phyloP scores from a whole-genome alignment of 2,113 vertebrate genomes.

The Ictalurus furcatus region DNA sequence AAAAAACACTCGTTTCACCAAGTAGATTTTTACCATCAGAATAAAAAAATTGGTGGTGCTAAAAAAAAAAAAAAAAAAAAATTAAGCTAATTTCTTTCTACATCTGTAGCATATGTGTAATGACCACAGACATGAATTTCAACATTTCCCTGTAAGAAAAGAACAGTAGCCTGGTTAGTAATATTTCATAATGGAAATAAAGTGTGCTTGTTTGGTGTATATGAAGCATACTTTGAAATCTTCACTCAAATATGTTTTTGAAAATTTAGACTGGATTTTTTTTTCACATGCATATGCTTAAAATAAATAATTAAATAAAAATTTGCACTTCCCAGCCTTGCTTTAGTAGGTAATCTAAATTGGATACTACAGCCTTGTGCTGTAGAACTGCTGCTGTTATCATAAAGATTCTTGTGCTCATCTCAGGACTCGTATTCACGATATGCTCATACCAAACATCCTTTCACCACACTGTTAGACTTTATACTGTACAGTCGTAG shows the following conservation, averaged over 20 bases:
- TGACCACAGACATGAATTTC: neutral
- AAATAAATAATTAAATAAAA: too few species aligned
- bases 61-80: neutral
- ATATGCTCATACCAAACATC: neutral
- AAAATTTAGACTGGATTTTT: neutral
- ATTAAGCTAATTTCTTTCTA: neutral
- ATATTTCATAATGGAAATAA: neutral
- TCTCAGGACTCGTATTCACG: neutral
- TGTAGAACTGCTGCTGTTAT: too few species aligned
- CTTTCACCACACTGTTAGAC: too few species aligned
- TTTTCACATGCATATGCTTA: neutral
- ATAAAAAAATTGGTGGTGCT: neutral
- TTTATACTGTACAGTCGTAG: neutral
- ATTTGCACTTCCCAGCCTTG: too few species aligned
- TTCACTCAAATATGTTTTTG: neutral
- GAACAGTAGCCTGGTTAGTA: neutral
- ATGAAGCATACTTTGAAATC: neutral
- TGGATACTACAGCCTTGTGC: too few species aligned
- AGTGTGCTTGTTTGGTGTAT: neutral
- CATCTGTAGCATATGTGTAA: neutral
- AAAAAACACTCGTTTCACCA: neutral
- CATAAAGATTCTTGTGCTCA: too few species aligned
- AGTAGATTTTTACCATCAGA: neutral
- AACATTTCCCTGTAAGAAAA: neutral
- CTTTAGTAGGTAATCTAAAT: too few species aligned